Percentiles rank a stretch among this genome's conserved stretches.
These are phyloP conservation scores for Brachionus paranguensis DNA, from an alignment of 1,140 invertebrate species.

Conservation along the genomic window DNA sequence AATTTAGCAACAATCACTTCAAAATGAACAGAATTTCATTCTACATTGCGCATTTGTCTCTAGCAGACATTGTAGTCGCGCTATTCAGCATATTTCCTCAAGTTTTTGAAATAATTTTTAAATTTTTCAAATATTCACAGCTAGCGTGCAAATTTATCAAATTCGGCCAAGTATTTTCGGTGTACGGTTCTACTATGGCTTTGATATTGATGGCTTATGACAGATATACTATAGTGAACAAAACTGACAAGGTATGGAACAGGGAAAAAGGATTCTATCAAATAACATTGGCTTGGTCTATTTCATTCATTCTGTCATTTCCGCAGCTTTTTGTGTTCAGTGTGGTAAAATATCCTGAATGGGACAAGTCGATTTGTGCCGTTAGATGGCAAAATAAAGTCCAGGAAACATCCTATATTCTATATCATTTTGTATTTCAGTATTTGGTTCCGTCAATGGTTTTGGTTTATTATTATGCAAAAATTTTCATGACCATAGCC, in stretches of 20 bases:
- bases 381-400: not conserved
- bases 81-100: conserved; percentile 68
- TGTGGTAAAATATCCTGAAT: conserved; percentile 40
- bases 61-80: conserved; percentile 67
- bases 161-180: conserved; percentile 56
- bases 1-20: not conserved
- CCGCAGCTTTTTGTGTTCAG: conserved; percentile 63
- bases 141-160: conserved; percentile 58
- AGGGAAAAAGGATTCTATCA: conserved; percentile 45
- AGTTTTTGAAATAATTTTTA: conserved; percentile 65
- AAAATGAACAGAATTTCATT: conserved; percentile 62
- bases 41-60: conserved; percentile 67
- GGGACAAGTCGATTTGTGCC: not conserved
- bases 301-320: conserved; percentile 61
- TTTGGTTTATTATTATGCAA: not conserved
- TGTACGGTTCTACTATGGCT: conserved; percentile 63
- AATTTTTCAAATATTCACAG: conserved; percentile 62
- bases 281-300: conserved; percentile 62
- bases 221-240: conserved; percentile 64
- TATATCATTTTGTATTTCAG: not conserved
- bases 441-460: not conserved
- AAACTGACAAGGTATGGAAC: conserved; percentile 45
- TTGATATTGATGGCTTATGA: conserved; percentile 61
- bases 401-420: not conserved
- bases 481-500: not conserved